Base-by-base conservation (phyloP, 64 coral and sea anemone species). In the Astreopora myriophthalma region DNA sequence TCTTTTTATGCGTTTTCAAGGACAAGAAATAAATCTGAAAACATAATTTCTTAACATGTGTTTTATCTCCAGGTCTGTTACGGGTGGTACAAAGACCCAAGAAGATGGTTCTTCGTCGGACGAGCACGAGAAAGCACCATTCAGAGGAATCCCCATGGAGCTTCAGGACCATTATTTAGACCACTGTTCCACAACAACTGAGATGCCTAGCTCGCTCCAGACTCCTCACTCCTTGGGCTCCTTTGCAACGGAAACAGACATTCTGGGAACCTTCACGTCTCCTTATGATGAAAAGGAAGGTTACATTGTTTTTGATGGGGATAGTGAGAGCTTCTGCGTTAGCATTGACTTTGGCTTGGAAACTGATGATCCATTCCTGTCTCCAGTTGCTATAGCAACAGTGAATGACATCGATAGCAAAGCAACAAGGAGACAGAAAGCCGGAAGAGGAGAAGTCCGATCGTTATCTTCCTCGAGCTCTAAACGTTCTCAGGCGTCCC, bases 171-270 rank as follows among this genome's bases (percentile, higher is more conserved):
- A 27, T 2, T 60, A 62, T 62, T 48, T 80, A 8, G 77, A 80
- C 22, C 29, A 80, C 51, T 80, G 77, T 30, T 80, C 77, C 7
- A 80, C 77, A 10, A 62, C 51, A 3, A 80, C 77, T 34, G 77
- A 80, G 77, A 80, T 80, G 77, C 49, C 77, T 2, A 80, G 77
- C 77, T 80, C 77, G 31, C 77, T 80, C 16, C 77, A 61, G 48
- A 80, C 48, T 8, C 77, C 48, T 1, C 51, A 48, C 51, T 80
- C 73, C 1, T 29, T 55, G 17, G 17, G 77, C 77, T 80, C 73
- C n/a, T 76, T 32, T 32, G 77, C 28, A 57, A 51, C 34, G 51
- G 77, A 80, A 20, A 80, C 77, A 34, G 77, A 80, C 77, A 29
- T 80, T 10, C 46, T 80, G 17, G 77, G 60, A 30, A 61, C 14